Percentiles rank a stretch among this genome's conserved stretches.
These are phyloP conservation scores for Peromyscus polionotus DNA, from an alignment of 2,113 vertebrate genomes.

Conservation along the genomic window DNA sequence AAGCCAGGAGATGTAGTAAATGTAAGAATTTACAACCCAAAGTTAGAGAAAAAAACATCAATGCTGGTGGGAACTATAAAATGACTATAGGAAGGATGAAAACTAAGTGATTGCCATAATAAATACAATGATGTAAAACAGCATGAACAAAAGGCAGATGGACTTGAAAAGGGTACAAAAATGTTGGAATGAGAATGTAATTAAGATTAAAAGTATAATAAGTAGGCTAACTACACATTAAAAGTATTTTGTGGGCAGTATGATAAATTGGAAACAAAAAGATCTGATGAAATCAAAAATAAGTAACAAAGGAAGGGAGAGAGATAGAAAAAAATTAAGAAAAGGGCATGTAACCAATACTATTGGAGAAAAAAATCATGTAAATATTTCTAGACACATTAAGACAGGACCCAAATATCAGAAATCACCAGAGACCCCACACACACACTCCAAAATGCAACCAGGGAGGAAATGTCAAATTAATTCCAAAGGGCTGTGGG, in stretches of 20 bases:
- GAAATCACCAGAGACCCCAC: background rate
- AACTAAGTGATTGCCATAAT: background rate
- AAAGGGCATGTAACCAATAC: background rate
- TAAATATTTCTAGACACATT: background rate
- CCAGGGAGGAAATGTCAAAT: background rate
- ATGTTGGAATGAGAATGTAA: background rate
- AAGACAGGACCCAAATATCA: background rate
- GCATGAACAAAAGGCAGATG: background rate
- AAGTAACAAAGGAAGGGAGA: background rate
- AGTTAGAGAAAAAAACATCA: background rate
- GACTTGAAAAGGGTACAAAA: background rate
- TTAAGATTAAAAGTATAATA: background rate
- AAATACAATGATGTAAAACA: background rate
- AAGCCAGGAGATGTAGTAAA: background rate
- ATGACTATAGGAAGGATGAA: background rate
- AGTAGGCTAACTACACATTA: background rate
- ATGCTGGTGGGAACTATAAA: background rate
- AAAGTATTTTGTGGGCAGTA: background rate
- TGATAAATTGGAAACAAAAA: background rate
- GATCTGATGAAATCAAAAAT: background rate
- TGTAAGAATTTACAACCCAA: background rate
- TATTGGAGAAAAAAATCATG: background rate
- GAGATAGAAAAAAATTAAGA: background rate
- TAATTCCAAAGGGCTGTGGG: background rate
- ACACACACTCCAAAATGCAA: background rate